Evolutionary conservation across 2,113 vertebrate genomes (phyloP).

Genomic region (Siphamia tubifer): DNA sequence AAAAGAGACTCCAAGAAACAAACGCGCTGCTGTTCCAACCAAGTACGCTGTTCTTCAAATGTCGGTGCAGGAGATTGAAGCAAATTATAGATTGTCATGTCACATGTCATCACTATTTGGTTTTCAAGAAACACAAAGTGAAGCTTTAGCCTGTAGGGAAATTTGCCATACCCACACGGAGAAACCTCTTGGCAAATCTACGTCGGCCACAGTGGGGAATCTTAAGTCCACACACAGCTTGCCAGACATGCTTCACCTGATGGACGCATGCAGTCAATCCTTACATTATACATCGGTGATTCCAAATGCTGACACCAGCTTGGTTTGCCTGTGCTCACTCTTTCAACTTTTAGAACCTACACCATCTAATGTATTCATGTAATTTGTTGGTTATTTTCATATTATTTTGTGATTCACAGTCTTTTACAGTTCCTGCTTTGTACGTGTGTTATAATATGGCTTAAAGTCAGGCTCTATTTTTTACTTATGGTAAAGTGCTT

Average conservation of each 20-base stretch:
- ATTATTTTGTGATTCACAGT: not conserved
- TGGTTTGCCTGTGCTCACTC: not conserved
- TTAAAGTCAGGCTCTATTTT: slow-evolving; percentile 4
- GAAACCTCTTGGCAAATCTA: slow-evolving; percentile 5
- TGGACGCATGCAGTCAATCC: not conserved
- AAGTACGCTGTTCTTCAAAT: slow-evolving; percentile 1
- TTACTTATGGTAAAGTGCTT: slow-evolving; percentile 2
- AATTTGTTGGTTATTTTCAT: not conserved
- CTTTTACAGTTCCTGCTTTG: not conserved
- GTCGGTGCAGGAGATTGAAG: slow-evolving; percentile 15
- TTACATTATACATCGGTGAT: not conserved
- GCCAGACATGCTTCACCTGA: slow-evolving; percentile 10
- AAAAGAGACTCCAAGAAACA: slow-evolving; percentile 1
- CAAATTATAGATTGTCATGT: slow-evolving; percentile 29
- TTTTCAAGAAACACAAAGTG: slow-evolving; percentile 18
- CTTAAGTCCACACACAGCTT: not conserved
- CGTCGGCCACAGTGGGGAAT: slow-evolving; percentile 13
- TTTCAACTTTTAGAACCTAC: not conserved
- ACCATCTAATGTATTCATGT: not conserved
- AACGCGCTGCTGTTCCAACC: slow-evolving; percentile 22
- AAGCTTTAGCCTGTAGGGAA: not conserved
- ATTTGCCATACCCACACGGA: slow-evolving; percentile 10
- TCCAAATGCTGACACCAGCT: not conserved
- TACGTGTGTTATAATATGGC: slow-evolving; percentile 3
- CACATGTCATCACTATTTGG: slow-evolving; percentile 39